These are phyloP conservation scores for Stenodema calcarata DNA, from an alignment of 2,888 invertebrate species.

Conservation along the genomic window DNA sequence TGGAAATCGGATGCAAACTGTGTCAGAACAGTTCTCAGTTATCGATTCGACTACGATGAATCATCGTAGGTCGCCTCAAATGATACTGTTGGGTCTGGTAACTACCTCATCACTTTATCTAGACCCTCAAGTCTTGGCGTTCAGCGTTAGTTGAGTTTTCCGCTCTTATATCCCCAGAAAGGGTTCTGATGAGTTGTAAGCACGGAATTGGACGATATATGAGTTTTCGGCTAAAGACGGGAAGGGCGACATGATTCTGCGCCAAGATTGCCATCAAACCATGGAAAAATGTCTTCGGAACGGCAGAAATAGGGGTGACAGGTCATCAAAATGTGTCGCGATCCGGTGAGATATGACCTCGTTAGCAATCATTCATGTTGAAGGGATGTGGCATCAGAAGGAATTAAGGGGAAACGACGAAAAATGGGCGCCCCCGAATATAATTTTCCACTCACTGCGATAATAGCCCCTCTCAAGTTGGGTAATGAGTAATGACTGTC, in stretches of 20 bases:
- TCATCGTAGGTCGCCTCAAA: neutral
- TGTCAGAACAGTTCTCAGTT: neutral
- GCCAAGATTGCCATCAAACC: neutral
- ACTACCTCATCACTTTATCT: neutral
- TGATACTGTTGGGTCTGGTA: neutral
- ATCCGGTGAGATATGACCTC: neutral
- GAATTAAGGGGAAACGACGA: neutral
- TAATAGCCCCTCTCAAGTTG: neutral
- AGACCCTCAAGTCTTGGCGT: neutral
- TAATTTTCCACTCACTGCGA: constrained; percentile 4
- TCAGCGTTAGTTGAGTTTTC: neutral
- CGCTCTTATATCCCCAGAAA: neutral
- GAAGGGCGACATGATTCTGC: neutral
- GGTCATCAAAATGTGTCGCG: neutral
- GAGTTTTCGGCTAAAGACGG: neutral
- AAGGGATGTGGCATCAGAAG: neutral
- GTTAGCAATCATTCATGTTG: constrained; percentile 32
- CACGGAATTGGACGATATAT: constrained; percentile 35
- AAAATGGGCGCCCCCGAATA: neutral
- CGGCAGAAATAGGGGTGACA: neutral
- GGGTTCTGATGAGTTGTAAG: constrained; percentile 3
- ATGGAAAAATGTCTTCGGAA: neutral
- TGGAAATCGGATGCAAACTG: no score
- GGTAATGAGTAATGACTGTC: neutral
- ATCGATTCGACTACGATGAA: neutral